Evolutionary conservation across 2,797 vertebrate genomes (phyloP).

Genomic region (Cephalopachus bancanus): DNA sequence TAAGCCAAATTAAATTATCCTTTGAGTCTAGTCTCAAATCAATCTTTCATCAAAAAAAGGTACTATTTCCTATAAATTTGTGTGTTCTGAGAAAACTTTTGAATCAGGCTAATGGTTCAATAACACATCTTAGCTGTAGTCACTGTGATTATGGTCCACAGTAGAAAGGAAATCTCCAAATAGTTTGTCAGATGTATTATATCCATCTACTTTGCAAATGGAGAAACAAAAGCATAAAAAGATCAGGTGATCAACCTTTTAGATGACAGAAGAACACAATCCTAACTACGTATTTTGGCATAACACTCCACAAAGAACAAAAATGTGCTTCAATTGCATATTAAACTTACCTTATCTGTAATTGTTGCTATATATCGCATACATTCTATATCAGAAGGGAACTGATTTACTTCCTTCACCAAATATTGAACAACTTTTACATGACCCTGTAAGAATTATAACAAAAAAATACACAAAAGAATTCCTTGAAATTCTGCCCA

Average conservation of each 20-base stretch:
- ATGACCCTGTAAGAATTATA: slow-evolving; percentile 92
- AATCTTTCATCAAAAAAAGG: slow-evolving; percentile 62
- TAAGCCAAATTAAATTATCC: not conserved
- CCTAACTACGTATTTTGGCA: not conserved
- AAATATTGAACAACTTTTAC: slow-evolving; percentile 99
- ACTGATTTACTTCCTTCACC: slow-evolving; percentile 99
- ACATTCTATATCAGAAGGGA: slow-evolving; percentile 99
- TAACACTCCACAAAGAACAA: slow-evolving; percentile 22
- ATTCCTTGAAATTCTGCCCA: slow-evolving; percentile 59
- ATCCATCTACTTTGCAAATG: slow-evolving; percentile 30
- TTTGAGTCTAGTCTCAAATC: slow-evolving; percentile 22
- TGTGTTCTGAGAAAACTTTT: slow-evolving; percentile 56
- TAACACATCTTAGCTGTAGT: slow-evolving; percentile 43
- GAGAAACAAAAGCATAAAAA: slow-evolving; percentile 15
- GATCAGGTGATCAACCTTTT: not conserved
- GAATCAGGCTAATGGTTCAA: slow-evolving; percentile 48
- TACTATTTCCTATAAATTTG: slow-evolving; percentile 41
- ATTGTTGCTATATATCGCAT: slow-evolving; percentile 99
- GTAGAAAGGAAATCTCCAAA: slow-evolving; percentile 38
- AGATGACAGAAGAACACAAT: slow-evolving; percentile 39
- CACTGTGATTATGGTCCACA: not conserved
- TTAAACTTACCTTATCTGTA: slow-evolving; percentile 95
- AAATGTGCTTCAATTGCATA: slow-evolving; percentile 55
- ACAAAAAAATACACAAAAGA: slow-evolving; percentile 67
- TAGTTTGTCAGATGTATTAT: slow-evolving; percentile 56